Percentiles rank a stretch among this genome's conserved stretches.
phyloP scores from a whole-genome alignment of 2,113 vertebrate genomes.

The Hucho hucho region DNA sequence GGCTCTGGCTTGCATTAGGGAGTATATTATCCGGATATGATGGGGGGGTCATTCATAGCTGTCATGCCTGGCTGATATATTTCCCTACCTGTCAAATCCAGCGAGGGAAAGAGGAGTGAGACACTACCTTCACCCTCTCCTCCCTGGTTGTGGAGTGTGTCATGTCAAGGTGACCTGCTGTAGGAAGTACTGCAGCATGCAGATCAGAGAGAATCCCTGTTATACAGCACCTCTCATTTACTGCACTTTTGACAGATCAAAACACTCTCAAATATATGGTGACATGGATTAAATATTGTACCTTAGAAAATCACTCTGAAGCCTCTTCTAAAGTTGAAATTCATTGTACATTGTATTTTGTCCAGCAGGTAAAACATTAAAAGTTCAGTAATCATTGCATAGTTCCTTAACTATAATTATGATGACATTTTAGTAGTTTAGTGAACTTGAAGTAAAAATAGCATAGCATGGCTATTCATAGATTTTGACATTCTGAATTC shows the following conservation, averaged over 20 bases:
- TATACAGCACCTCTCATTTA: too few relatives aligned
- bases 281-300: too few relatives aligned
- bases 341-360: too few relatives aligned
- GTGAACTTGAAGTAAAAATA: too few relatives aligned
- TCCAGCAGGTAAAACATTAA: too few relatives aligned
- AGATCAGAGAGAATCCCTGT: slow-evolving; percentile 23
- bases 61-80: slow-evolving; percentile 77
- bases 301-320: too few relatives aligned
- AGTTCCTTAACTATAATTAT: too few relatives aligned
- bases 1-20: slow-evolving; percentile 51
- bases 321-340: too few relatives aligned
- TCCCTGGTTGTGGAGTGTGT: slow-evolving; percentile 15
- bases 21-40: slow-evolving; percentile 61
- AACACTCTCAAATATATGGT: too few relatives aligned
- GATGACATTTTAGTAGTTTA: too few relatives aligned
- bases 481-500: slow-evolving; percentile 41
- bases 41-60: slow-evolving; percentile 71
- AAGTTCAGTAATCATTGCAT: too few relatives aligned
- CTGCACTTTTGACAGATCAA: too few relatives aligned
- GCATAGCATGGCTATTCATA: background rate
- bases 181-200: slow-evolving; percentile 1
- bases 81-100: slow-evolving; percentile 76
- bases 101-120: slow-evolving; percentile 59
- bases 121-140: slow-evolving; percentile 13
- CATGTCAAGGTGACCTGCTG: slow-evolving; percentile 31